Percentiles rank a stretch among this genome's conserved stretches.
Conservation (phyloP, 2,113 vertebrate species). For the Rhegmatorhina hoffmannsi region DNA sequence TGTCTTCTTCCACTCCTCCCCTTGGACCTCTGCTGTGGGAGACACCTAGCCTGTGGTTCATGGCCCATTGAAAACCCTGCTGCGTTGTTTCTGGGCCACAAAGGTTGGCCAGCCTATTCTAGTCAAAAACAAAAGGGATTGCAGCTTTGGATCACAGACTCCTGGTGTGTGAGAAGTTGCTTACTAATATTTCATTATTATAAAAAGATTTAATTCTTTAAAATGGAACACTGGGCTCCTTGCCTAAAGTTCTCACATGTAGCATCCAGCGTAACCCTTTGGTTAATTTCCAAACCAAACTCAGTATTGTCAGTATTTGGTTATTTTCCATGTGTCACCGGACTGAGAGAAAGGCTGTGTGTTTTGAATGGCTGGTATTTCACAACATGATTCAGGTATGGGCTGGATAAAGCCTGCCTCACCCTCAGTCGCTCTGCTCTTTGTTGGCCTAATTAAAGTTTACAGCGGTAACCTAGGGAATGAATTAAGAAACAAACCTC, state of each 20-base stretch:
- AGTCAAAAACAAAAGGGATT: constrained; percentile 23
- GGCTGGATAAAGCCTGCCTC: constrained; percentile 20
- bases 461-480: constrained; percentile 28
- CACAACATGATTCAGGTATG: constrained; percentile 28
- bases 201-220: background rate
- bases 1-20: background rate
- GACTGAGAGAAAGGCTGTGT: background rate
- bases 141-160: background rate
- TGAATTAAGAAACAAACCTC: constrained; percentile 34
- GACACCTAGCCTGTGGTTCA: constrained; percentile 9
- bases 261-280: background rate
- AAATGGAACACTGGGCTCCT: background rate
- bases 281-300: background rate
- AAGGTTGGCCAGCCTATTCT: constrained; percentile 37
- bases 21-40: background rate
- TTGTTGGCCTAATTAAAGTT: constrained; percentile 27
- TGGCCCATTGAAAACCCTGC: background rate
- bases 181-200: background rate
- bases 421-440: background rate
- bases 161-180: background rate
- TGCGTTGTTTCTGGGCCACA: background rate
- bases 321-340: background rate
- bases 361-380: background rate
- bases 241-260: background rate
- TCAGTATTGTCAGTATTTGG: background rate